Base-by-base conservation (phyloP, 2,888 invertebrate genomes). In the Coecobrya sp. region DNA sequence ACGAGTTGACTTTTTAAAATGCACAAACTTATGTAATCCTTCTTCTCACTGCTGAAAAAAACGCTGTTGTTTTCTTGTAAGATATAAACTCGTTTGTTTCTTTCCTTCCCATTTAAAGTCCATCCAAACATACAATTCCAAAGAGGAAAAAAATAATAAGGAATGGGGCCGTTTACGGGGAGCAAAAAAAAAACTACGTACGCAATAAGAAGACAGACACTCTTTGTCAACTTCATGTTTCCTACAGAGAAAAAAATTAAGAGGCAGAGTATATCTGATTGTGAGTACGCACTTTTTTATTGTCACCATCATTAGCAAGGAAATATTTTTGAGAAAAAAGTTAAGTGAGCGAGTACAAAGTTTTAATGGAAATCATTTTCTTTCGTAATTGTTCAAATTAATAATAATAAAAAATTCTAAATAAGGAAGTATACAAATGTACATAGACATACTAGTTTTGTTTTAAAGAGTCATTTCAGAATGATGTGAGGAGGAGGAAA, bases 171-270 rank as follows among this genome's bases (percentile, higher is more conserved):
- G 76, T 76, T 76, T 76, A 76, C 45, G 4, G 22, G 11, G 42
- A n/a, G 45, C 22, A 76, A 45, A 49, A 73, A 25, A 27, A 25
- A 76, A 82, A 36, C 36, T 4, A 82, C 27, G 86, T 70, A 70
- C 68, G 25, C 76, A 73, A 36, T 65, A 1, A 62, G 16, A 0
- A 70, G 45, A 55, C 19, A 68, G 68, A 81, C 49, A 86, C 27
- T 27, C 55, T 73, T 59, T 76, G 86, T 73, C 86, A 86, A 73
- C 68, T 86, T 86, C 68, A 49, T 22, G 86, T 49, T 86, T 42
- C 7, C 30, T 30, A 65, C 86, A 55, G 36, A 30, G n/a, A 36
- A 76, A 76, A 49, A 36, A 19, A 22, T 25, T 49, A 19, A 22
- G 25, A 76, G 49, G 76, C 19, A 73, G 5, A 49, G 10, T 55